A percentile compares a stretch with the other conserved stretches of the same genome.
Conservation (phyloP, 2,797 vertebrate genomes). For the Holocentrus rufus region DNA sequence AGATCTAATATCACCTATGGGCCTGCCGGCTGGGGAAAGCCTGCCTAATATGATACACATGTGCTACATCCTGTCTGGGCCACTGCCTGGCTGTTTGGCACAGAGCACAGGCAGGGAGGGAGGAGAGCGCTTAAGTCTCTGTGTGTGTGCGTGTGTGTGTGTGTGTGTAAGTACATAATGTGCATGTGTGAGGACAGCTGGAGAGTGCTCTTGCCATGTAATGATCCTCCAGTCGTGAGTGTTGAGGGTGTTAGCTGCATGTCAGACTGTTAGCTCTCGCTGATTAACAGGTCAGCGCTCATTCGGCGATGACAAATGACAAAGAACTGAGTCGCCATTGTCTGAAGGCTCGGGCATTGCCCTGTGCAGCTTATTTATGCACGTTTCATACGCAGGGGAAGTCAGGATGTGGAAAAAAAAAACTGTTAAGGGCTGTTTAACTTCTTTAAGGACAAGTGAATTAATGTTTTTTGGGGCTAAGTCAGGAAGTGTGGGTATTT, state of each 20-base stretch:
- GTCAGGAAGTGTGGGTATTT: constrained; percentile 24
- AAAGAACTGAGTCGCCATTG: constrained; percentile 6
- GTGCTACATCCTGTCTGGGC: constrained; percentile 81
- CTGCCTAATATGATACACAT: constrained; percentile 80
- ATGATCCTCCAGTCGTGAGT: constrained; percentile 44
- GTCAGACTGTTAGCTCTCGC: constrained; percentile 47
- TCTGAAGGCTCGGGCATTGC: constrained; percentile 2
- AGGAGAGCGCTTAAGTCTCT: not conserved
- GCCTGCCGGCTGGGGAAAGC: constrained; percentile 69
- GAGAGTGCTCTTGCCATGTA: constrained; percentile 42
- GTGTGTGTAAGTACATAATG: constrained; percentile 29
- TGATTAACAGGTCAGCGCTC: constrained; percentile 12
- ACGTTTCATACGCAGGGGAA: constrained; percentile 11
- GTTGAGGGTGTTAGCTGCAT: constrained; percentile 51
- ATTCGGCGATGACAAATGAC: constrained; percentile 3
- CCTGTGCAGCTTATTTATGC: constrained; percentile 5
- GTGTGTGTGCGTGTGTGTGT: constrained; percentile 24
- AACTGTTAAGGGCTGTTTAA: constrained; percentile 23
- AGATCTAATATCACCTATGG: constrained; percentile 77
- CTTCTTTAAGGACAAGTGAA: not conserved
- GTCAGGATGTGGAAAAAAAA: not conserved
- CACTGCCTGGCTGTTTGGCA: constrained; percentile 53
- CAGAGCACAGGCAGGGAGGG: constrained; percentile 19
- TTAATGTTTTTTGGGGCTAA: constrained; percentile 3
- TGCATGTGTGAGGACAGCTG: constrained; percentile 57